Percentiles rank a stretch among this genome's conserved stretches.
Evolutionary conservation across 64 coral and sea anemone genomes (phyloP).

Genomic region (Trachythela sp.): DNA sequence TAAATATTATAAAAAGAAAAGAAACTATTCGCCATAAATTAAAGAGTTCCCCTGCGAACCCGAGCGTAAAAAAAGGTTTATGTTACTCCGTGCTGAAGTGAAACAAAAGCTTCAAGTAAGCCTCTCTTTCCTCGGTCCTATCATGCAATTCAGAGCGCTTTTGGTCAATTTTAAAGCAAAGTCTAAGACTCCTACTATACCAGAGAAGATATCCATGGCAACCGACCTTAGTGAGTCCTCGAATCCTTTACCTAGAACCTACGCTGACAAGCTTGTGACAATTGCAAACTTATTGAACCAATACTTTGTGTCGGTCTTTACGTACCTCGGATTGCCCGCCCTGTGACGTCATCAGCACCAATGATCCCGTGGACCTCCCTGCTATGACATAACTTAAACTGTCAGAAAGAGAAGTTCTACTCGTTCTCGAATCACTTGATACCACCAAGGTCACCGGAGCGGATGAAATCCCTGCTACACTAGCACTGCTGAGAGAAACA

Average conservation of each 20-base stretch:
- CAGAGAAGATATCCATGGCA: neutral
- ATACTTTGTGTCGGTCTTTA: neutral
- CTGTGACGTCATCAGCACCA: neutral
- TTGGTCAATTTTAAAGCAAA: constrained; percentile 11
- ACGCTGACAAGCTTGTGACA: neutral
- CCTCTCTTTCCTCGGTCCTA: neutral
- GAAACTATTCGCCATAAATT: constrained; percentile 16
- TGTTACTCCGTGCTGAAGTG: constrained; percentile 30
- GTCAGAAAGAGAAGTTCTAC: neutral
- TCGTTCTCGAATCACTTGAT: neutral
- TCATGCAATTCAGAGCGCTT: neutral
- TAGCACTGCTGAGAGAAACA: neutral
- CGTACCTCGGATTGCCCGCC: neutral
- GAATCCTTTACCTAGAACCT: neutral
- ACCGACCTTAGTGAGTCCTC: neutral
- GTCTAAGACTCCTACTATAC: constrained; percentile 5
- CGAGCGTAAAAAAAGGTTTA: constrained; percentile 29
- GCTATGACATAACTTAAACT: neutral
- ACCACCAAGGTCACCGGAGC: neutral
- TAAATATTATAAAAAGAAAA: constrained; percentile 45
- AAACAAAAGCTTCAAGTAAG: neutral
- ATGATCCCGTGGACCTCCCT: neutral
- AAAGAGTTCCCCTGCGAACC: constrained; percentile 35
- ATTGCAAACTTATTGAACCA: neutral
- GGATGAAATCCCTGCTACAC: neutral